Evolutionary conservation across 2,888 invertebrate species (phyloP).

Genomic region (Drosophila algonquin): DNA sequence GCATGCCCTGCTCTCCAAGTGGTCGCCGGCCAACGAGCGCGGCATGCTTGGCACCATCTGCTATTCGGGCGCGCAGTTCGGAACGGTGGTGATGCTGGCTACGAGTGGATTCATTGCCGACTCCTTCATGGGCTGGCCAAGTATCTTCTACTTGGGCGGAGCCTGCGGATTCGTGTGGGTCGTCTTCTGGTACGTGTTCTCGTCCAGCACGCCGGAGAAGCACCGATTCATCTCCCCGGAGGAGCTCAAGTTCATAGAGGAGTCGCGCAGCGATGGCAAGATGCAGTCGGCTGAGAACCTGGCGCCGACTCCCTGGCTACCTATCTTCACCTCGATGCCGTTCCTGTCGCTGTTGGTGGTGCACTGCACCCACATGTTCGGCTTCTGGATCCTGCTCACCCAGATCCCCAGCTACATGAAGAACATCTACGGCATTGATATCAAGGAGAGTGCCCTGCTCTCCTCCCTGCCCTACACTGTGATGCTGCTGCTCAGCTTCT

Average conservation of each 20-base stretch:
- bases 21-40: slow-evolving; percentile 89
- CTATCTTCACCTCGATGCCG: slow-evolving; percentile 90
- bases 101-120: slow-evolving; percentile 89
- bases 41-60: slow-evolving; percentile 87
- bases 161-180: slow-evolving; percentile 87
- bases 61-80: slow-evolving; percentile 91
- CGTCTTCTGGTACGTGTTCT: slow-evolving; percentile 86
- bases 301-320: slow-evolving; percentile 88
- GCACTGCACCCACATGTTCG: slow-evolving; percentile 90
- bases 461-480: slow-evolving; percentile 90
- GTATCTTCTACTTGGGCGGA: slow-evolving; percentile 91
- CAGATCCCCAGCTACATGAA: slow-evolving; percentile 92
- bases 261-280: slow-evolving; percentile 84
- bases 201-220: slow-evolving; percentile 88
- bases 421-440: slow-evolving; percentile 88
- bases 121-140: slow-evolving; percentile 89
- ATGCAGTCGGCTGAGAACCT: slow-evolving; percentile 61
- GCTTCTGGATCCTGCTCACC: slow-evolving; percentile 92
- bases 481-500: slow-evolving; percentile 89
- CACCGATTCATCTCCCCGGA: slow-evolving; percentile 86
- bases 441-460: slow-evolving; percentile 88
- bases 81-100: slow-evolving; percentile 90
- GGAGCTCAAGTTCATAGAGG: slow-evolving; percentile 89
- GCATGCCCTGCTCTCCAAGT: slow-evolving; percentile 88
- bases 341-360: slow-evolving; percentile 90